Base-by-base conservation (phyloP, 1,140 invertebrate genomes). In the Goniozus legneri region DNA sequence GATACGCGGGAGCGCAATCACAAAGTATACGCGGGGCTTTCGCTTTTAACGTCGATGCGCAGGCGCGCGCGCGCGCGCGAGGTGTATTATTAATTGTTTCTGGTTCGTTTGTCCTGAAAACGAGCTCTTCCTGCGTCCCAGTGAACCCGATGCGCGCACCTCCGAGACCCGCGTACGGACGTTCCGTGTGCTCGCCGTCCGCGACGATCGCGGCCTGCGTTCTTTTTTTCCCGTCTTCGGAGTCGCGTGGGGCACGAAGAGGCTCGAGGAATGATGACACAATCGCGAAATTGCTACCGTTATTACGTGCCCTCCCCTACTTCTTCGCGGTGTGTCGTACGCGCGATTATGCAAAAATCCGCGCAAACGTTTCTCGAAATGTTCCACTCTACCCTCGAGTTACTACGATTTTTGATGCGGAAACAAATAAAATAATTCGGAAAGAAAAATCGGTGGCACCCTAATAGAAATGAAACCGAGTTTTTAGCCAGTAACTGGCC, bases 41-140 rank as follows among this genome's bases (percentile, higher is more conserved):
- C 69, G 67, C 69, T 71, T 71, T 69, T 68, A 66, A 64, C n/a
- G n/a, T n/a, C n/a, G n/a, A n/a, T n/a, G n/a, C n/a, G n/a, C n/a
- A n/a, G n/a, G n/a, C 62, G 52, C 52, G 49, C 62, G 52, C 52
- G 49, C 51, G 57, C 62, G 50, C 54, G 56, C 50, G 57, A 46
- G 58, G 56, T 50, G 60, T 64, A 62, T 73, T 73, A 73, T 73
- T 69, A 73, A 69, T 71, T 62, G 67, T 73, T 71, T 71, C 64
- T 69, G 65, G 64, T 70, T 65, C 56, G 64, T 62, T 73, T 68
- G 60, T 56, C 41, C 60, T 49, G 60, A 58, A 65, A 73, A 62
- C 62, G 62, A 65, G 62, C 66, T 66, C 65, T 71, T 67, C 65
- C 67, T 66, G 62, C 52, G 64, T 52, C 63, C 59, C 56, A 62